Conservation (phyloP, 2,888 invertebrate genomes). For the Eristalis pertinax region DNA sequence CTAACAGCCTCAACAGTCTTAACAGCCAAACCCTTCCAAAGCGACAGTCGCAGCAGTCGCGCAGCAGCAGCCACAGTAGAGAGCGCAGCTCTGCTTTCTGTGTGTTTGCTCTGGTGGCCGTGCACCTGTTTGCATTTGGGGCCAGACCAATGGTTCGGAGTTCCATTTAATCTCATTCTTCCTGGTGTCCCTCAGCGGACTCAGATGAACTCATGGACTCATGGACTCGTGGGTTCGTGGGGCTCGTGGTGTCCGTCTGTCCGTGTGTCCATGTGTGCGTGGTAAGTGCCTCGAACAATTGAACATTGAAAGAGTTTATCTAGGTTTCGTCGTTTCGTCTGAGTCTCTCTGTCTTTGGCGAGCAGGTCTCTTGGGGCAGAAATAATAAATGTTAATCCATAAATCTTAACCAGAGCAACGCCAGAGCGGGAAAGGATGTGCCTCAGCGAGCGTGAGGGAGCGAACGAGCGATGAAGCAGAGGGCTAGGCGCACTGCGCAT, state of each 20-base stretch:
- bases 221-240: neutral
- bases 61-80: neutral
- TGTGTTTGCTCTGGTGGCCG: slow-evolving; percentile 22
- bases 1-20: slow-evolving; percentile 33
- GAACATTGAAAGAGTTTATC: slow-evolving; percentile 53
- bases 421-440: slow-evolving; percentile 54
- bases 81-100: neutral
- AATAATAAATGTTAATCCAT: slow-evolving; percentile 72
- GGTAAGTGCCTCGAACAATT: slow-evolving; percentile 43
- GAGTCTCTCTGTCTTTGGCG: neutral
- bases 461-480: neutral
- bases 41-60: neutral
- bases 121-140: slow-evolving; percentile 51
- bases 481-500: slow-evolving; percentile 44
- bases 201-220: neutral
- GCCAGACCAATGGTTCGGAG: slow-evolving; percentile 47
- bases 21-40: slow-evolving; percentile 65
- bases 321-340: slow-evolving; percentile 5
- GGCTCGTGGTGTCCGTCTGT: neutral
- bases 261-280: slow-evolving; percentile 14
- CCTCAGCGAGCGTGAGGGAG: slow-evolving; percentile 23
- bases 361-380: slow-evolving; percentile 56
- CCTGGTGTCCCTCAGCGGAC: slow-evolving; percentile 48
- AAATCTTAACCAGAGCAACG: slow-evolving; percentile 57
- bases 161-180: slow-evolving; percentile 65